Conservation (phyloP, 1,140 invertebrate species). For the Microvelia longipes region DNA sequence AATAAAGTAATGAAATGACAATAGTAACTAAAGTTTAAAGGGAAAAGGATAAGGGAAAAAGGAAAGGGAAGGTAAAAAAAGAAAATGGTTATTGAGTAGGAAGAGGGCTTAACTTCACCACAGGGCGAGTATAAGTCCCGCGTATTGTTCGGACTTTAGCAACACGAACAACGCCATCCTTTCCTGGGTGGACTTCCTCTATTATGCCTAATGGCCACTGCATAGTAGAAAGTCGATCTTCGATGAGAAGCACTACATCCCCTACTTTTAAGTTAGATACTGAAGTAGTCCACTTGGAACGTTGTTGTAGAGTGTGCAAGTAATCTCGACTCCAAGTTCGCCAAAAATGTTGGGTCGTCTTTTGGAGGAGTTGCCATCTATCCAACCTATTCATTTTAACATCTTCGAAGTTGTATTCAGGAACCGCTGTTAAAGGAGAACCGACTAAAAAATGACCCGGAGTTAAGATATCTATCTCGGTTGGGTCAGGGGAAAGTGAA, state of each 20-base stretch:
- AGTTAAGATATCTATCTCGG: not conserved
- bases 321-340: not conserved
- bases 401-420: not conserved
- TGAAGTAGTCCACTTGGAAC: not conserved
- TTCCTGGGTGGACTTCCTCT: not conserved
- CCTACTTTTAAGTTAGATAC: not conserved
- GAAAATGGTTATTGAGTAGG: not conserved
- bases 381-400: not conserved
- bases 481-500: not conserved
- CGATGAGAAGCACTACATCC: not conserved
- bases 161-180: not conserved
- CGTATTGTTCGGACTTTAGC: not conserved
- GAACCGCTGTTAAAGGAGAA: not conserved
- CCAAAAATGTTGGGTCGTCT: not conserved
- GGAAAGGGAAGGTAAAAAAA: not conserved
- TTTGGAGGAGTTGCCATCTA: not conserved
- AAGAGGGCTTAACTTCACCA: not conserved
- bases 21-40: no score
- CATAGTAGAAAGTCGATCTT: not conserved
- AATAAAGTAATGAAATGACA: no score
- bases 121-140: not conserved
- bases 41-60: not conserved
- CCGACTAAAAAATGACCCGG: not conserved
- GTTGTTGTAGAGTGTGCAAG: not conserved
- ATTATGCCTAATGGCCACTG: not conserved